Evolutionary conservation across 2,113 vertebrate species (phyloP), one percentile per base, ranked within the genome.

Genomic region (Tetraodon nigroviridis): DNA sequence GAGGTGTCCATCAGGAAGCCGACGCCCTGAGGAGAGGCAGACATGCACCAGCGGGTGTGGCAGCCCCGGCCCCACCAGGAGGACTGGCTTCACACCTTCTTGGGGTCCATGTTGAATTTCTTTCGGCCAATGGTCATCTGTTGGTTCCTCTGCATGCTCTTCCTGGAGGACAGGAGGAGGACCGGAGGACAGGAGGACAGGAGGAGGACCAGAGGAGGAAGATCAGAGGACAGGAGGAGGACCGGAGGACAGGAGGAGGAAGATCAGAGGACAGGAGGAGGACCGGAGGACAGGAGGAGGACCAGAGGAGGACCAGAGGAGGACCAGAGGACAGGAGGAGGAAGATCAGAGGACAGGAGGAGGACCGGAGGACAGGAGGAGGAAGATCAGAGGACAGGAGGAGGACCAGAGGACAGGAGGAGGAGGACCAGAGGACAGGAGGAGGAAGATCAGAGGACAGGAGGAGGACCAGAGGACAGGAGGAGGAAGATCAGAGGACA

Each of bases 41-140:
- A 44, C 3, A 14, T 18, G 15, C 2, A 27, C 20, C 19, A 49
- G 12, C 19, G 11, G 40, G 40, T 4, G 2, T 7, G n/a, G n/a
- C n/a, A n/a, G n/a, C n/a, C n/a, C n/a, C 40, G 11, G 1, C 7
- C 24, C 24, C 24, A 27, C 24, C 2, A 27, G 24, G 5, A 24
- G 24, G 7, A 6, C 24, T 6, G 24, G n/a, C 6, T 18, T 37
- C 51, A 71, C 85, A 98, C 97, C 95, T 99, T 99, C 61, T 95
- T 95, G 24, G 95, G 96, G 75, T 99, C 97, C 97, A 99, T 99
- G 79, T 99, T 99, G 76, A 99, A 99, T 73, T 99, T 99, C 79
- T 99, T 99, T 64, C 95, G 94, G 85, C 97, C 97, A 90, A 97
- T 95, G 24, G 95, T 94, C 83, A 98, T 92, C 85, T 98, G 96